A percentile compares a stretch with the other conserved stretches of the same genome.
These are phyloP conservation scores for Globodera ellingtonae DNA, from an alignment of 1,140 invertebrate genomes.

Conservation along the genomic window DNA sequence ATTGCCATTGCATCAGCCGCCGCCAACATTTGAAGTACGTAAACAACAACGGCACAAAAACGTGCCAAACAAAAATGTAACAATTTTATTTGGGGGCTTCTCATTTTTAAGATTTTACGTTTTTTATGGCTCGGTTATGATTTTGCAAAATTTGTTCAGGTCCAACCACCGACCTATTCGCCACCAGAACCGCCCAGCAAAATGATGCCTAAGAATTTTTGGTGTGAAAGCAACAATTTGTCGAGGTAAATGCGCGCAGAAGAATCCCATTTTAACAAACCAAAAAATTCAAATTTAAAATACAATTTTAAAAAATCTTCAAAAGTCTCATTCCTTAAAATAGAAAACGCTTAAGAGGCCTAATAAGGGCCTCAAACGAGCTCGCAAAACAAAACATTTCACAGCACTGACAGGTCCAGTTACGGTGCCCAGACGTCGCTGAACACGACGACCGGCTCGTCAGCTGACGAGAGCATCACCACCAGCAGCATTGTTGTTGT, in stretches of 20 bases:
- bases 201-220: not conserved
- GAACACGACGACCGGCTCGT: not conserved
- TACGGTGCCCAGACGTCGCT: slow-evolving; percentile 9
- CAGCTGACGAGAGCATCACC: no score
- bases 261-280: no score
- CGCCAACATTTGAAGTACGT: slow-evolving; percentile 8
- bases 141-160: not conserved
- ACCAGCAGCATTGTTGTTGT: no score
- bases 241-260: not conserved
- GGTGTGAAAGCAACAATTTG: not conserved
- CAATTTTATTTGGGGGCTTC: no score
- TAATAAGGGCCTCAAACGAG: not conserved
- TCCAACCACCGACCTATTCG: slow-evolving; percentile 14
- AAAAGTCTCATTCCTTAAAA: slow-evolving; percentile 3
- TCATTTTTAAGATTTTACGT: no score
- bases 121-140: no score
- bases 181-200: slow-evolving; percentile 19
- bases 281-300: no score
- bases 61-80: no score
- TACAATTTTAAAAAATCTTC: not conserved
- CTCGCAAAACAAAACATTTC: not conserved
- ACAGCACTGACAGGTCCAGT: not conserved
- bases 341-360: no score
- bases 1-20: not conserved
- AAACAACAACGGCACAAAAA: not conserved